phyloP scores from a whole-genome alignment of 2,113 vertebrate species.

The Cinclus cinclus region DNA sequence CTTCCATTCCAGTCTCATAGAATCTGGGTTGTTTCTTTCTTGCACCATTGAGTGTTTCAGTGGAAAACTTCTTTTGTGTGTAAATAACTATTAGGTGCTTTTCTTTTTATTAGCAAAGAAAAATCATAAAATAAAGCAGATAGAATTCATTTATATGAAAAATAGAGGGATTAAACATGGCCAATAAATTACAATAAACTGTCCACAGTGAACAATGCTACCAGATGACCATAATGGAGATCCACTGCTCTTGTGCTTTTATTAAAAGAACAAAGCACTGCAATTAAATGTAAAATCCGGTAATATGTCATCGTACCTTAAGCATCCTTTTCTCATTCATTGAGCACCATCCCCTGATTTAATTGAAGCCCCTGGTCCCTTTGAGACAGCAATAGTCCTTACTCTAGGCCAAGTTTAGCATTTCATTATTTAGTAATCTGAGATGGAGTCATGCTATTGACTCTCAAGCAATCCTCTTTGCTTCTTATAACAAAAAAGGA shows the following conservation, averaged over 20 bases:
- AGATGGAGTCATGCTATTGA: conserved; percentile 57
- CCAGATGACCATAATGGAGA: conserved; percentile 65
- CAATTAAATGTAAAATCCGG: conserved; percentile 69
- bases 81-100: conserved; percentile 37
- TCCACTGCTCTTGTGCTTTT: conserved; percentile 61
- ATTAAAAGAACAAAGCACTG: conserved; percentile 68
- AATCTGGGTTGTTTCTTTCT: neutral
- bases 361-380: conserved; percentile 58
- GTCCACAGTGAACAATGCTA: conserved; percentile 53
- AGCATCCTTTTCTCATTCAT: conserved; percentile 60
- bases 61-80: neutral
- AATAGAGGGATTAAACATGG: conserved; percentile 38
- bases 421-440: conserved; percentile 68
- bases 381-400: conserved; percentile 58
- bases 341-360: conserved; percentile 47
- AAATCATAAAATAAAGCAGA: conserved; percentile 31
- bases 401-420: conserved; percentile 59
- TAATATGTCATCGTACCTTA: conserved; percentile 64
- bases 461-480: conserved; percentile 65
- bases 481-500: conserved; percentile 72
- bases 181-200: conserved; percentile 58
- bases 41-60: neutral
- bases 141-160: conserved; percentile 55
- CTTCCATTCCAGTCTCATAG: neutral
- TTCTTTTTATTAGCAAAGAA: neutral